Evolutionary conservation across 2,113 vertebrate genomes (phyloP), one percentile per base, ranked within the genome.

Genomic region (Pangasianodon hypophthalmus): DNA sequence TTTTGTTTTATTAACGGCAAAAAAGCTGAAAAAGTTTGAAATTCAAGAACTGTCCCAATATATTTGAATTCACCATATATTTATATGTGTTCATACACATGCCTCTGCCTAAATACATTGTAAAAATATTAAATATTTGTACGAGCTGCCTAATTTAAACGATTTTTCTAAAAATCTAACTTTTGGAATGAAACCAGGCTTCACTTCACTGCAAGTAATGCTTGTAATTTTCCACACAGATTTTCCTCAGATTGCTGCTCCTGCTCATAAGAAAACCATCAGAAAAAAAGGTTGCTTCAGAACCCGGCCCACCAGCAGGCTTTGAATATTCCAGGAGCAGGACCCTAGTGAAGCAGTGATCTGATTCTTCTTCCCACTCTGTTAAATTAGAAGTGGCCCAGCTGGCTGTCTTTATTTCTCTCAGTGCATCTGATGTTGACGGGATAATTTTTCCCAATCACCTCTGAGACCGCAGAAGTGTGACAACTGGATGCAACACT

Each of bases 351-450:
- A 88, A 62, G 91, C 86, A 90, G 86, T 83, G 91, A 71, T 84
- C 77, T 75, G 87, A 87, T 86, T 91, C 82, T 77, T 77, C 77
- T 88, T 90, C 79, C 84, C 19, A 67, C 87, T 87, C 60, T 87
- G 9, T 80, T 73, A 83, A 50, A 90, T 84, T 19, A 50, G 19
- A 52, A 24, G n/a, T 71, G 44, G 37, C 41, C 54, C 56, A 44
- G 73, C 56, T 48, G 73, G 52, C 87, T 88, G 79, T 88, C 80
- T 87, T 90, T 89, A 90, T 89, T 90, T 90, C 82, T 87, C 52
- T 37, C 29, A 67, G 75, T 81, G 82, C 85, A 86, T 90, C 88
- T 88, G 69, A 90, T 83, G 77, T 79, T 89, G 86, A 90, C 69
- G n/a, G 60, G 86, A 91, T 91, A 58, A 89, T 85, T 91, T 91